Base-by-base conservation (phyloP, 35 echinoderm and acorn worm genomes). In the Apostichopus japonicus region DNA sequence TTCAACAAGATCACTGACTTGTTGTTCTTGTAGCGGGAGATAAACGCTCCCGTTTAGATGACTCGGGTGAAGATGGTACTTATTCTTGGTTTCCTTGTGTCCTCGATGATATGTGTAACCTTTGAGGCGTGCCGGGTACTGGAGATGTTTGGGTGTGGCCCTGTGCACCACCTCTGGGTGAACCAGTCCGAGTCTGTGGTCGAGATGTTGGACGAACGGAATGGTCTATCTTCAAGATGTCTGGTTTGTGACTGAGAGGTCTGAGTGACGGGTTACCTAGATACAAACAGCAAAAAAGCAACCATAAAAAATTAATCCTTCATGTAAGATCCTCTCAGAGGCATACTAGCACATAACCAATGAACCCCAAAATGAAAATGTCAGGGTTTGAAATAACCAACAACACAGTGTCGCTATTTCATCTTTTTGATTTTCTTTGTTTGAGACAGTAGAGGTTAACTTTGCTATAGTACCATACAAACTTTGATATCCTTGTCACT, bases 221-320 rank as follows among this genome's bases (percentile, higher is more conserved):
- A n/a, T 95, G 94, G 24, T 97, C 87, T 25, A 97, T 73, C 53
- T 82, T 95, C 83, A 97, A 97, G 94, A 97, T 78, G 33, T 97
- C 96, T 62, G 96, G 92, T 65, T 97, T 97, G 88, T 80, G 84
- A 53, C 87, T 93, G 23, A 24, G 53, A n/a, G 62, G 87, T 92
- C 88, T 86, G 2, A 97, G 55, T 6, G 96, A 92, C 77, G 94
- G 93, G 52, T 95, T 91, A 88, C 95, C 96, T 93, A 92, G 9
- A 23, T 75, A 19, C 23, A 19, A 19, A 75, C 0, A 75, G 17
- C 57, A 61, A 61, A 61, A 0, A 61, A 1, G 5, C 4, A 75
- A 75, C 6, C 57, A 61, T 10, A 61, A 10, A 10, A 10, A 13
- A 61, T 13, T 0, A 13, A 8, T 0, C 13, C 13, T 61, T 61